A percentile compares a stretch with the other conserved stretches of the same genome.
Evolutionary conservation across 2,113 vertebrate genomes (phyloP).

Genomic region (Nothobranchius kuhntae): DNA sequence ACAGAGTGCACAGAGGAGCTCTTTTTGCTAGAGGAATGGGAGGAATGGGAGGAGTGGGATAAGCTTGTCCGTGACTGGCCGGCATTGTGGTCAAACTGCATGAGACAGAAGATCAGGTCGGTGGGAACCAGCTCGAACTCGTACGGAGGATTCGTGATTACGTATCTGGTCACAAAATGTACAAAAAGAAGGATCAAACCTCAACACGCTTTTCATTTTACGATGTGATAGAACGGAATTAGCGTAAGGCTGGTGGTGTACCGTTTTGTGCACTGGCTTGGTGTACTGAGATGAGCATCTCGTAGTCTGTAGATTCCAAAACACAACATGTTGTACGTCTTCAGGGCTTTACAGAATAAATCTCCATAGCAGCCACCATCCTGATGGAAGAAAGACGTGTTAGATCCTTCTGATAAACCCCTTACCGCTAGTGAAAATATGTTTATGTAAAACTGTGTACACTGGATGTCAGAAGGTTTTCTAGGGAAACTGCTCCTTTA

Average conservation of each 20-base stretch:
- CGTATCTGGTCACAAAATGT: slow-evolving; percentile 82
- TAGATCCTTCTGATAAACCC: neutral
- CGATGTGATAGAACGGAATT: neutral
- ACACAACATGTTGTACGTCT: slow-evolving; percentile 99
- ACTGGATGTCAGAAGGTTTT: slow-evolving; percentile 10
- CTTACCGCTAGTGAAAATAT: neutral
- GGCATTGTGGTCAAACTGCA: slow-evolving; percentile 99
- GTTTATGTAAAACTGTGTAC: too few species aligned
- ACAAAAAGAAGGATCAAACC: neutral
- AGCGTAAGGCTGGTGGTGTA: slow-evolving; percentile 54
- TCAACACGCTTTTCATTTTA: neutral
- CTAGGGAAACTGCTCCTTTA: neutral
- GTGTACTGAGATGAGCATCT: slow-evolving; percentile 89
- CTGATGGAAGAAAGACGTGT: slow-evolving; percentile 71
- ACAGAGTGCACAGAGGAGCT: slow-evolving; percentile 97
- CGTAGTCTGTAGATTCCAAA: slow-evolving; percentile 99
- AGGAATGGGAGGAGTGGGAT: slow-evolving; percentile 98
- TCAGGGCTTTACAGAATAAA: slow-evolving; percentile 98
- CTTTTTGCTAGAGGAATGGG: slow-evolving; percentile 99
- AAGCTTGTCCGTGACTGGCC: slow-evolving; percentile 97
- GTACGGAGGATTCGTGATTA: slow-evolving; percentile 97
- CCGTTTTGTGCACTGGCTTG: slow-evolving; percentile 95
- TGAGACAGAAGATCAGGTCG: slow-evolving; percentile 99
- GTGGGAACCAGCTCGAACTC: slow-evolving; percentile 98
- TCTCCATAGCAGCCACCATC: slow-evolving; percentile 99